Evolutionary conservation across 2,113 vertebrate genomes (phyloP).

Genomic region (Arothron firmamentum): DNA sequence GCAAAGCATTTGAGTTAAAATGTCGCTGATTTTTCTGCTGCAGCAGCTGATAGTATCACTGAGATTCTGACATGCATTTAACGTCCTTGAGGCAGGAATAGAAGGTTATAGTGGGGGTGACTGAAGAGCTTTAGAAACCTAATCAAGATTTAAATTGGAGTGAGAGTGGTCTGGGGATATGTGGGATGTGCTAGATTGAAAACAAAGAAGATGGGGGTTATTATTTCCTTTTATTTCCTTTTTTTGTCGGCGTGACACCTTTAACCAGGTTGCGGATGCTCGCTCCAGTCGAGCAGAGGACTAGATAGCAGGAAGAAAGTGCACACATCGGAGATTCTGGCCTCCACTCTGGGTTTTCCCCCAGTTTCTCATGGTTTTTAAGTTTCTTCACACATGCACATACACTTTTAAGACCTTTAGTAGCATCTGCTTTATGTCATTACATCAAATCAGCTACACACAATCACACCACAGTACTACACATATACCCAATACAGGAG

Average conservation of each 20-base stretch:
- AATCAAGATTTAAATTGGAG: slow-evolving; percentile 7
- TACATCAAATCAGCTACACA: background rate
- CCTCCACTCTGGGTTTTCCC: slow-evolving; percentile 15
- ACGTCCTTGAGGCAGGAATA: no score
- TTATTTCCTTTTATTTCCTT: slow-evolving; percentile 34
- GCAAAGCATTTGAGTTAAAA: no score
- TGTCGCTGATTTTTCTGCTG: no score
- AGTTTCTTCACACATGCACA: slow-evolving; percentile 43
- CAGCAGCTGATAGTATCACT: no score
- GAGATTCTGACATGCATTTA: no score
- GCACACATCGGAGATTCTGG: slow-evolving; percentile 30
- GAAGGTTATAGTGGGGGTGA: no score
- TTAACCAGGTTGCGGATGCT: slow-evolving; percentile 8
- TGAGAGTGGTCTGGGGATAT: slow-evolving; percentile 18
- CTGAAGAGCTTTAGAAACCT: background rate
- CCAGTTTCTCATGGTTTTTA: slow-evolving; percentile 35
- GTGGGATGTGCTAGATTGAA: slow-evolving; percentile 30
- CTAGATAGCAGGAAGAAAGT: background rate
- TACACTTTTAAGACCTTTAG: background rate
- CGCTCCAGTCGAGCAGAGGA: background rate
- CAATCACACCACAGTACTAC: background rate
- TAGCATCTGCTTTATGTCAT: slow-evolving; percentile 38
- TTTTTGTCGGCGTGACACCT: slow-evolving; percentile 35
- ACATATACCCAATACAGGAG: background rate
- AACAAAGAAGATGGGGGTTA: slow-evolving; percentile 22